Evolutionary conservation across 2,888 invertebrate species (phyloP).

Genomic region (Heliconius ismenius): DNA sequence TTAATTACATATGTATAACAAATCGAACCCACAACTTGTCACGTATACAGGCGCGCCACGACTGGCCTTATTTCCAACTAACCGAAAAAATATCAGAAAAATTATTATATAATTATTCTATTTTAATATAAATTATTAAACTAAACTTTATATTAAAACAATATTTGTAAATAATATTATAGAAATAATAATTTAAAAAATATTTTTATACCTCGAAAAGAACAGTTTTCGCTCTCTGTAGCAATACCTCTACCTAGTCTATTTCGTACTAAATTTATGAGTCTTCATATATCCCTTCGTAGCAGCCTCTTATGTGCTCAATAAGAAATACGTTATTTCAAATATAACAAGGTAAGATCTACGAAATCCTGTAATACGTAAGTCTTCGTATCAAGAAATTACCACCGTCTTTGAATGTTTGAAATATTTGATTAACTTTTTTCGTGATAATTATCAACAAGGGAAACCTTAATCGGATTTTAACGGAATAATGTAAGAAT

Average conservation of each 20-base stretch:
- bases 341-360: constrained; percentile 26
- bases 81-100: too few species aligned
- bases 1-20: too few species aligned
- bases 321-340: constrained; percentile 18
- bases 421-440: too few species aligned
- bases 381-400: not conserved
- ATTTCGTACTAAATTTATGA: constrained; percentile 2
- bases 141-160: too few species aligned
- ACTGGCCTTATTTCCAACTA: too few species aligned
- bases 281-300: constrained; percentile 9
- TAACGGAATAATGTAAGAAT: not conserved
- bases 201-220: not conserved
- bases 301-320: constrained; percentile 11
- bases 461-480: not conserved
- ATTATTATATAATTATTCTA: too few species aligned
- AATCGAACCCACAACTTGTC: too few species aligned
- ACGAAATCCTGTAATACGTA: not conserved
- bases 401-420: not conserved
- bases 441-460: too few species aligned
- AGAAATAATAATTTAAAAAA: not conserved
- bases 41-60: too few species aligned
- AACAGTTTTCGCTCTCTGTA: not conserved
- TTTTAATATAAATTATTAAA: too few species aligned
- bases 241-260: not conserved
- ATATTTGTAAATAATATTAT: too few species aligned